These are phyloP conservation scores for Poeciliopsis turrubarensis DNA, from an alignment of 2,113 vertebrate genomes.

Conservation along the genomic window DNA sequence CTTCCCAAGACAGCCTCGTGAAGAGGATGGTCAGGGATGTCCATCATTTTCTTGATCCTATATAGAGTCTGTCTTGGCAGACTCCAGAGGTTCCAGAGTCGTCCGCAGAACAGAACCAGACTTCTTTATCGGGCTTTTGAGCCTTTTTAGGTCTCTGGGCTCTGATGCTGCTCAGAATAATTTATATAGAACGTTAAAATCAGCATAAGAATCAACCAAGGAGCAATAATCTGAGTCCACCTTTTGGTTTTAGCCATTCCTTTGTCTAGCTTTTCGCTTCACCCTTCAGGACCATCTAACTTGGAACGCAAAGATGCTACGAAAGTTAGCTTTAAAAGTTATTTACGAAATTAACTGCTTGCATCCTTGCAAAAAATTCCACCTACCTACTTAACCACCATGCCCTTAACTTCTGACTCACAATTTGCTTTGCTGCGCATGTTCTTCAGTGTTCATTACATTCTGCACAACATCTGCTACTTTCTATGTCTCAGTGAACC, in stretches of 20 bases:
- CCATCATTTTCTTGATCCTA: no score
- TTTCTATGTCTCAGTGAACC: constrained; percentile 51
- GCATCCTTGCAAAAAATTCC: background rate
- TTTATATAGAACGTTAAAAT: background rate
- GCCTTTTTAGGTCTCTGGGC: no score
- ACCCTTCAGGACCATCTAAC: background rate
- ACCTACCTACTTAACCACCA: background rate
- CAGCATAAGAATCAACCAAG: background rate
- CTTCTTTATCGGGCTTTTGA: no score
- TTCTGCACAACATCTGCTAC: constrained; percentile 22
- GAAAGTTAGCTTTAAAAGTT: background rate
- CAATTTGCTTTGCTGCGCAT: constrained; percentile 22
- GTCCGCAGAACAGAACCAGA: no score
- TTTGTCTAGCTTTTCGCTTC: background rate
- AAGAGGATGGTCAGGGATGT: no score
- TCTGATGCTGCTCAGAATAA: background rate
- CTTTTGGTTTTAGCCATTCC: background rate
- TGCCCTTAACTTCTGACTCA: constrained; percentile 27
- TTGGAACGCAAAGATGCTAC: background rate
- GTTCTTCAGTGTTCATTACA: constrained; percentile 39
- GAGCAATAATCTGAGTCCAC: background rate
- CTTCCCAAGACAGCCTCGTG: no score
- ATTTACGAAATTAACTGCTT: no score
- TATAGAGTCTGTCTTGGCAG: no score
- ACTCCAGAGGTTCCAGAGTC: no score